A percentile compares a stretch with the other conserved stretches of the same genome.
phyloP scores from a whole-genome alignment of 2,797 vertebrate genomes.

The Pseudochirops corinnae region DNA sequence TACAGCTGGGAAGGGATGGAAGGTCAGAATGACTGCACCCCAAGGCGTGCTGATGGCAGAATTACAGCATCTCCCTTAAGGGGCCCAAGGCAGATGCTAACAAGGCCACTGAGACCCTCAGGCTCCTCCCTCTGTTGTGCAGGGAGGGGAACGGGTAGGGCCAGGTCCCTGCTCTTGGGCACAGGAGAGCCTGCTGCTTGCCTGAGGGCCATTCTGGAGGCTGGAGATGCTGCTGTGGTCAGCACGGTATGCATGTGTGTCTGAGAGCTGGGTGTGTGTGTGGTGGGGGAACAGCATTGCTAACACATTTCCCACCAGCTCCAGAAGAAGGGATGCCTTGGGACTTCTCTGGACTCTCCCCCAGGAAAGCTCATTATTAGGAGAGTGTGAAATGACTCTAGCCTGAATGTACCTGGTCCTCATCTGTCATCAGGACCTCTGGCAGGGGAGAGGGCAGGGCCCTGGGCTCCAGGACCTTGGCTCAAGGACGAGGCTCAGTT shows the following conservation, averaged over 20 bases:
- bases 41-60: not conserved
- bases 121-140: not conserved
- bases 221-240: not conserved
- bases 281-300: too few relatives aligned
- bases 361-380: not conserved
- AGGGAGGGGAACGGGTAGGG: not conserved
- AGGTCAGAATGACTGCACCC: not conserved
- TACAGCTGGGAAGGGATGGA: not conserved
- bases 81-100: slow-evolving; percentile 23
- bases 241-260: not conserved
- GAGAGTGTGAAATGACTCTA: not conserved
- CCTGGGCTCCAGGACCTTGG: not conserved
- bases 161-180: too few relatives aligned
- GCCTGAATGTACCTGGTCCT: not conserved
- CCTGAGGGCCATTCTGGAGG: not conserved
- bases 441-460: too few relatives aligned
- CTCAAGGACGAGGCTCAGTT: not conserved
- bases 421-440: not conserved
- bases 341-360: not conserved
- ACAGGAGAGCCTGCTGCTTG: not conserved
- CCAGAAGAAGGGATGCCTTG: not conserved
- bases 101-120: slow-evolving; percentile 37
- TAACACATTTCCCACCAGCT: too few relatives aligned
- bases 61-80: not conserved
- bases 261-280: not conserved